Percentiles rank a stretch among this genome's conserved stretches.
These are phyloP conservation scores for Rotaria magnacalcarata DNA, from an alignment of 2,888 invertebrate genomes.

Conservation along the genomic window DNA sequence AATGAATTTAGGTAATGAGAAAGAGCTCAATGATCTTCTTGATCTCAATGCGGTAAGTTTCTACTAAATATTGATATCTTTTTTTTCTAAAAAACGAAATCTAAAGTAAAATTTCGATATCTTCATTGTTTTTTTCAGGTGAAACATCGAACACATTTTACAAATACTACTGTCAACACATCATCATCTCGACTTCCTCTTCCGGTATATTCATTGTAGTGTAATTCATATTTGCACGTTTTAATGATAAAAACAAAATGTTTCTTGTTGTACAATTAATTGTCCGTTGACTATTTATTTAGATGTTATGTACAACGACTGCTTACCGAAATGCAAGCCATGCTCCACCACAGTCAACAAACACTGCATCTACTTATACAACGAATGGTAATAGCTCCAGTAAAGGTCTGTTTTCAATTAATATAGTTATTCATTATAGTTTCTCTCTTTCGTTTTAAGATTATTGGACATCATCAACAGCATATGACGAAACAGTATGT, in stretches of 20 bases:
- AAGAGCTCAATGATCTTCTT: conserved; percentile 11
- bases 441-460: background rate
- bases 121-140: background rate
- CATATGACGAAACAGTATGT: background rate
- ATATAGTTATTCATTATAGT: background rate
- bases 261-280: background rate
- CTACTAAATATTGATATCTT: background rate
- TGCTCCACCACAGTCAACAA: background rate
- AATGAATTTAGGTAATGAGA: conserved; percentile 26
- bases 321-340: background rate
- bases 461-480: conserved; percentile 5
- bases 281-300: background rate
- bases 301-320: background rate
- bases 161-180: background rate
- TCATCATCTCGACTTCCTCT: background rate
- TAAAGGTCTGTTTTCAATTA: background rate
- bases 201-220: background rate
- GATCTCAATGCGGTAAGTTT: conserved; percentile 28
- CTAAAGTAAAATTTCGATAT: background rate
- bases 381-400: background rate
- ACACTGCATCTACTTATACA: background rate
- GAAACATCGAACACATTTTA: background rate
- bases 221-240: background rate
- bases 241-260: background rate
- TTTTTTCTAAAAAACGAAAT: background rate